Evolutionary conservation across 2,888 invertebrate genomes (phyloP), one percentile per base, ranked within the genome.

Genomic region (Drosophila putrida): DNA sequence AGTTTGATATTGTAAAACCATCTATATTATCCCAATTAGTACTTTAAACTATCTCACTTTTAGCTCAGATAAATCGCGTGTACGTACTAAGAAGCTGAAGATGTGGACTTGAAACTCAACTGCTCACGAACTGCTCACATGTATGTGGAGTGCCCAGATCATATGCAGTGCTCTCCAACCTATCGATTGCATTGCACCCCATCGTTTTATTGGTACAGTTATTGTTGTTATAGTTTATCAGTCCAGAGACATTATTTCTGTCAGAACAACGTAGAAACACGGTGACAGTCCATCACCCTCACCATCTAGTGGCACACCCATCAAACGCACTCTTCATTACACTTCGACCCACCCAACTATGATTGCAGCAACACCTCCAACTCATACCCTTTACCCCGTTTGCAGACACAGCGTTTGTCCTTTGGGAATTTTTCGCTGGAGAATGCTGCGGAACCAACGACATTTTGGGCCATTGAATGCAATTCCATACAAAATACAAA

Each of bases 181-280:
- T 71, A 64, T 81, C 78, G 78, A 88, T 84, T 83, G 28, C 47
- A 53, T 58, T 51, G 43, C 58, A 64, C 53, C 55, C 68, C 55
- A 50, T 36, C 55, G 49, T 50, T 60, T 36, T 67, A 50, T 71
- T 75, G 53, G 36, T 58, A 53, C 60, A 65, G 60, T 67, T 68
- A 47, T 65, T 63, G 54, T 41, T 58, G 47, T 63, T 67, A 35
- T 57, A 66, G 71, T 70, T 63, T 71, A 68, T 72, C 66, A 28
- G 44, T 35, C 55, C 47, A 27, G 44, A 25, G 36, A 57, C 78
- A 68, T 76, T 72, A 66, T 43, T 62, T 82, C 39, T 75, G 71
- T 78, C 65, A 70, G 64, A 67, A 63, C 60, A 68, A 67, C 36
- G 66, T 15, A 58, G 66, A 54, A 25, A 58, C 39, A 25, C 20